Evolutionary conservation across 1,140 invertebrate genomes (phyloP), one percentile per base, ranked within the genome.

Genomic region (Drosophila sechellia): DNA sequence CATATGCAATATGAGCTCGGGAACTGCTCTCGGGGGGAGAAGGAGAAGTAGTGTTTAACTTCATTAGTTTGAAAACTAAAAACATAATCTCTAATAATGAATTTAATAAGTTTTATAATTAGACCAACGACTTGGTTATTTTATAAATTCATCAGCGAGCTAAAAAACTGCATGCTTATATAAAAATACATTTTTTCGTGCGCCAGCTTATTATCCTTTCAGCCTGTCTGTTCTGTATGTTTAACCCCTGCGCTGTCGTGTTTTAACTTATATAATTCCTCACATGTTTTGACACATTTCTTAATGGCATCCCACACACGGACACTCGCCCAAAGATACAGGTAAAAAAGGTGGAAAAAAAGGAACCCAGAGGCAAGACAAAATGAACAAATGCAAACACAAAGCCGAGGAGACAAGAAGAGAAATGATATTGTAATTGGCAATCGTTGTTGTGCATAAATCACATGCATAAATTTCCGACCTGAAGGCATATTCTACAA

Each of bases 381-480:
- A 61, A 66, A 57, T 49, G 71, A 54, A 70, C 39, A 80, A 73
- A 69, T 39, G 57, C 37, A 42, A 72, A 80, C 46, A 54, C 48
- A 53, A 78, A 83, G 72, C 50, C 54, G 43, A 64, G 58, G 55
- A 64, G 81, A 84, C 78, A 74, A 79, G 70, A 86, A 86, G 83
- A 86, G 79, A 86, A 86, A 87, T 87, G 83, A 86, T 87, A 86
- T 86, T 86, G 83, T 86, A 86, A 86, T 86, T 86, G 83, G 83
- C 83, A 86, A 86, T 86, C 83, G 83, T 81, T 87, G 83, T 86
- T 86, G 75, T 69, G 84, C 84, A 86, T 86, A 86, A 86, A 86
- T 86, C 83, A 86, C 83, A 86, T 83, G 75, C 79, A 86, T 87
- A 87, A 86, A 87, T 86, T 65, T 65, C 59, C 70, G 64, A 79